These are phyloP conservation scores for Aelia acuminata DNA, from an alignment of 2,888 invertebrate species.

Conservation along the genomic window DNA sequence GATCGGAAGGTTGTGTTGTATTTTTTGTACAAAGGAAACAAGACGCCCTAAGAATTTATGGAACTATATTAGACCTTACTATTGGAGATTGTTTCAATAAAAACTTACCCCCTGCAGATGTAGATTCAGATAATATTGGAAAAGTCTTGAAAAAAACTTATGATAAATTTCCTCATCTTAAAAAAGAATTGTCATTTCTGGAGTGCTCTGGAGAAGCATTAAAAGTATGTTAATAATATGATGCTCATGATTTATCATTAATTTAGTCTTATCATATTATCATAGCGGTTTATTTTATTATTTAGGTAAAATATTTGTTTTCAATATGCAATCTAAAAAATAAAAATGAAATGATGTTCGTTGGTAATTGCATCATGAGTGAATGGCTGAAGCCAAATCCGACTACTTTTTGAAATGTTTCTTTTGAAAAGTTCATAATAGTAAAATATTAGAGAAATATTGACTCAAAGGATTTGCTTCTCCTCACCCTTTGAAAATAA, in stretches of 20 bases:
- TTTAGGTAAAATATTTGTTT: too few relatives aligned
- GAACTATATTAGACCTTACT: slow-evolving; percentile 71
- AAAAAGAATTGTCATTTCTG: too few relatives aligned
- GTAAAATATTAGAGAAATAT: too few relatives aligned
- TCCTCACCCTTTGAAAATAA: too few relatives aligned
- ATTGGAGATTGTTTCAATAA: slow-evolving; percentile 72
- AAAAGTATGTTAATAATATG: slow-evolving; percentile 37
- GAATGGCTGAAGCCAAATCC: too few relatives aligned
- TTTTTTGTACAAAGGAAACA: slow-evolving; percentile 70
- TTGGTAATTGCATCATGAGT: too few relatives aligned
- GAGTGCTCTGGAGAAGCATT: slow-evolving; percentile 67
- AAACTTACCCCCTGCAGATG: slow-evolving; percentile 68
- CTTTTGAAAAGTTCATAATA: too few relatives aligned
- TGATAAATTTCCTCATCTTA: slow-evolving; percentile 71
- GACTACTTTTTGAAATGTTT: too few relatives aligned
- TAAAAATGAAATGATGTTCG: too few relatives aligned
- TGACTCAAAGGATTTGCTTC: too few relatives aligned
- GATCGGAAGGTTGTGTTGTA: slow-evolving; percentile 71
- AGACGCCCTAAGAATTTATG: slow-evolving; percentile 70
- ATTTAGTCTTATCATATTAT: not conserved
- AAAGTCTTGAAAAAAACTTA: slow-evolving; percentile 70
- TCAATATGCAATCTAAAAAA: too few relatives aligned
- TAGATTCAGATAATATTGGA: slow-evolving; percentile 66
- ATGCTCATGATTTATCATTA: not conserved
- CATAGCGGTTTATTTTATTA: too few relatives aligned